phyloP scores from a whole-genome alignment of 2,797 vertebrate genomes.

The Acridotheres tristis region DNA sequence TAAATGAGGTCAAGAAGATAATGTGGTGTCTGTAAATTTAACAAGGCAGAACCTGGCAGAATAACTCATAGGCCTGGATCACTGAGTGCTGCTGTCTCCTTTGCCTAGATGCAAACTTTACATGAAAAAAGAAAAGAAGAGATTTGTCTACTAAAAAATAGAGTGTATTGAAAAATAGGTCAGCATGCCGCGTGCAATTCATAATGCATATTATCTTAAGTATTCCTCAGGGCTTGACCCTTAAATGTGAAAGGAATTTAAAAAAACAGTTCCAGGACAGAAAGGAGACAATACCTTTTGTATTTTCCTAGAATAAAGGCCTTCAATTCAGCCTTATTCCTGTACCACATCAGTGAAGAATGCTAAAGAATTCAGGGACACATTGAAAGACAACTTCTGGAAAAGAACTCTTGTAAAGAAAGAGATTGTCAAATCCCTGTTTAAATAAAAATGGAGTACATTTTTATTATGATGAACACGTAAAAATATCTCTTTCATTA shows the following conservation, averaged over 20 bases:
- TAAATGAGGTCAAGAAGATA: slow-evolving; percentile 38
- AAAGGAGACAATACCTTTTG: neutral
- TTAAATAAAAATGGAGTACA: neutral
- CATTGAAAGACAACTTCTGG: neutral
- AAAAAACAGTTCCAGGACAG: neutral
- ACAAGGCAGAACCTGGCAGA: neutral
- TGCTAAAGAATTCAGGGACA: neutral
- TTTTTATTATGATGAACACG: neutral
- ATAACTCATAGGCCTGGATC: neutral
- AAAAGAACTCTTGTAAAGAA: neutral
- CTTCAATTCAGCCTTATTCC: neutral
- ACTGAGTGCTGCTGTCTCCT: neutral
- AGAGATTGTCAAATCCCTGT: neutral
- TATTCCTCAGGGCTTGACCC: neutral
- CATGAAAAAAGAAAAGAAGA: neutral
- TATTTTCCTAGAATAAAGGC: neutral
- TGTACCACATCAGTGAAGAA: neutral
- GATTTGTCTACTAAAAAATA: neutral
- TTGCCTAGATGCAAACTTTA: neutral
- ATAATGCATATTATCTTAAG: neutral
- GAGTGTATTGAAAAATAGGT: neutral
- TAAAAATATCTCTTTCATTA: neutral
- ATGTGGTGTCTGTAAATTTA: neutral
- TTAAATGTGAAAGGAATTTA: neutral
- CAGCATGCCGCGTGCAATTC: neutral